A percentile compares a stretch with the other conserved stretches of the same genome.
Conservation (phyloP, 2,113 vertebrate genomes). For the Corynorhinus townsendii region DNA sequence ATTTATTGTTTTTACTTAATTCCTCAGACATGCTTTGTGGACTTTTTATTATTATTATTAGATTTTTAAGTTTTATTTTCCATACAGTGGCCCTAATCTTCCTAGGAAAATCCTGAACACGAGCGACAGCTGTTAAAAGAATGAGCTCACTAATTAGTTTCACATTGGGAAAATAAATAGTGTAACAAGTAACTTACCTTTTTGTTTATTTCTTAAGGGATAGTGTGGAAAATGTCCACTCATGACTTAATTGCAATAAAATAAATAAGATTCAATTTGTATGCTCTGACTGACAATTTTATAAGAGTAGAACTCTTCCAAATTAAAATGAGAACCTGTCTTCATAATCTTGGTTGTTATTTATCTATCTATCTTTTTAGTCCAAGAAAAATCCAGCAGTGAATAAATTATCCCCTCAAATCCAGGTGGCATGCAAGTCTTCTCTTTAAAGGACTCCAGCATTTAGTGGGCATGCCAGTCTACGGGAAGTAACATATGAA, state of each 20-base stretch:
- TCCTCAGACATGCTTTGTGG: slow-evolving; percentile 59
- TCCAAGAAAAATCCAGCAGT: slow-evolving; percentile 10
- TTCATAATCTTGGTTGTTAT: background rate
- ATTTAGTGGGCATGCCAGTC: background rate
- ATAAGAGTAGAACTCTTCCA: slow-evolving; percentile 37
- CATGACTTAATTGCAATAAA: slow-evolving; percentile 62
- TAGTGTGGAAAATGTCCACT: slow-evolving; percentile 66
- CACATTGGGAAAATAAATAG: slow-evolving; percentile 74
- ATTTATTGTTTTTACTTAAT: slow-evolving; percentile 77
- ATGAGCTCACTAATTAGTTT: slow-evolving; percentile 78
- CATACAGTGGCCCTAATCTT: slow-evolving; percentile 52
- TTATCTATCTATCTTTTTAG: slow-evolving; percentile 6
- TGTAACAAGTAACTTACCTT: slow-evolving; percentile 63
- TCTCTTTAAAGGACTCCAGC: background rate
- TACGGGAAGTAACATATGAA: background rate
- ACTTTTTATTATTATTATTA: slow-evolving; percentile 56
- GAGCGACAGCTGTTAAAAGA: slow-evolving; percentile 73
- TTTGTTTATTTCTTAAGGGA: slow-evolving; percentile 77
- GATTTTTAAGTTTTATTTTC: slow-evolving; percentile 60
- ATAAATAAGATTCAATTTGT: slow-evolving; percentile 69
- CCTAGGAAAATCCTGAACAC: slow-evolving; percentile 66
- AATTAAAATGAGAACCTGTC: slow-evolving; percentile 40
- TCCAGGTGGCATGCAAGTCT: slow-evolving; percentile 5
- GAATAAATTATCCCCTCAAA: slow-evolving; percentile 17
- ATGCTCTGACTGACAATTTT: slow-evolving; percentile 62